Conservation (phyloP, 2,113 vertebrate species). For the Menura novaehollandiae region DNA sequence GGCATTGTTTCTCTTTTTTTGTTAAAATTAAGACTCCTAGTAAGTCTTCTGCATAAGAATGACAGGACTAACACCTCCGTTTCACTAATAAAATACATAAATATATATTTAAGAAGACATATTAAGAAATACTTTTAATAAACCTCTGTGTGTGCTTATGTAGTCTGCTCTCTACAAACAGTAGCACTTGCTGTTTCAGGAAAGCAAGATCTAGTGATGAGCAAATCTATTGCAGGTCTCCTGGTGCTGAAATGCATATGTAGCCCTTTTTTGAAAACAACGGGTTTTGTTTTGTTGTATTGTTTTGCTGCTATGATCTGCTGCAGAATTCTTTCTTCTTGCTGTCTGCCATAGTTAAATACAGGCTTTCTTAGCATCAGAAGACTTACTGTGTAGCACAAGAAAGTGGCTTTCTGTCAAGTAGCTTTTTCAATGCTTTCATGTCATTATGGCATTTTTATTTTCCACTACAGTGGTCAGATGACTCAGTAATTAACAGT, state of each 20-base stretch:
- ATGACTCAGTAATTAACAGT: slow-evolving; percentile 16
- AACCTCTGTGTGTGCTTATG: not conserved
- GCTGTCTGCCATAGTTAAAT: not conserved
- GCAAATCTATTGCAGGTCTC: not conserved
- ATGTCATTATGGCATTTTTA: not conserved
- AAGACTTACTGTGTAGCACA: not conserved
- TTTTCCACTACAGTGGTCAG: slow-evolving; percentile 6
- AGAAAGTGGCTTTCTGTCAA: not conserved
- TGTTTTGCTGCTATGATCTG: not conserved
- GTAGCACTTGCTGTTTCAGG: not conserved
- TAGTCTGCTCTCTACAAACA: not conserved
- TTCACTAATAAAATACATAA: not conserved
- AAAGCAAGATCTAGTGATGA: not conserved
- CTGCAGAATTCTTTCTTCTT: not conserved
- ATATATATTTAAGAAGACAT: not conserved
- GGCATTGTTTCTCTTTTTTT: not conserved
- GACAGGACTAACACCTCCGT: not conserved
- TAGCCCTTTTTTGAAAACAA: not conserved
- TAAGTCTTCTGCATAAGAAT: not conserved
- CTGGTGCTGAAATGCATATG: not conserved
- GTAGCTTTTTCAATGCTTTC: not conserved
- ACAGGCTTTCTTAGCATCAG: not conserved
- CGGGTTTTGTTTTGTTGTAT: not conserved
- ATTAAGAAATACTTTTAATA: not conserved
- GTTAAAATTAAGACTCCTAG: not conserved